Conservation (phyloP, 2,113 vertebrate species). For the Malaclemys terrapin region DNA sequence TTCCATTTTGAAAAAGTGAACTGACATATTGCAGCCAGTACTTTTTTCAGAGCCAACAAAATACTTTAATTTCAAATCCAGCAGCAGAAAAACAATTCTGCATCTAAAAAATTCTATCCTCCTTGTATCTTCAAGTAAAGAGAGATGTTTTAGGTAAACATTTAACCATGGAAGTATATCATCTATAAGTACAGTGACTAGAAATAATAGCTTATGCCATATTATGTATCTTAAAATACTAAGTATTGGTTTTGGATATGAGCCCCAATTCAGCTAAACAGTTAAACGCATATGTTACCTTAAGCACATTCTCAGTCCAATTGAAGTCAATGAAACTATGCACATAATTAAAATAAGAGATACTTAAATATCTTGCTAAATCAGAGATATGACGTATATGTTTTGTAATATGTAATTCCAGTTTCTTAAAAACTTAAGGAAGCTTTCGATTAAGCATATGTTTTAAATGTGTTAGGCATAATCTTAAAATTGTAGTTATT, state of each 20-base stretch:
- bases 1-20: not conserved
- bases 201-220: not conserved
- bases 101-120: fast-evolving
- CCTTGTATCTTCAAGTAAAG: not conserved
- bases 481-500: not conserved
- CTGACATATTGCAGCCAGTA: not conserved
- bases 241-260: not conserved
- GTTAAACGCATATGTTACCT: not conserved
- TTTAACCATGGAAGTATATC: not conserved
- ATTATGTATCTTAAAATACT: not conserved
- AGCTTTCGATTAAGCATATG: not conserved
- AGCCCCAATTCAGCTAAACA: not conserved
- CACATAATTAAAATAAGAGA: not conserved
- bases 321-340: not conserved
- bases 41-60: not conserved
- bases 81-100: not conserved
- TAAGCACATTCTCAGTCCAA: not conserved
- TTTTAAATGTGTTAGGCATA: not conserved
- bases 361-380: not conserved
- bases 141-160: not conserved
- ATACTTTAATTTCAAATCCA: not conserved
- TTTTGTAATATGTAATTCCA: not conserved
- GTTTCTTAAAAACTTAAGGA: not conserved
- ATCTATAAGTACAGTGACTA: not conserved
- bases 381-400: not conserved